Conservation (phyloP, 2,888 invertebrate genomes). For the Drosophila formosana region DNA sequence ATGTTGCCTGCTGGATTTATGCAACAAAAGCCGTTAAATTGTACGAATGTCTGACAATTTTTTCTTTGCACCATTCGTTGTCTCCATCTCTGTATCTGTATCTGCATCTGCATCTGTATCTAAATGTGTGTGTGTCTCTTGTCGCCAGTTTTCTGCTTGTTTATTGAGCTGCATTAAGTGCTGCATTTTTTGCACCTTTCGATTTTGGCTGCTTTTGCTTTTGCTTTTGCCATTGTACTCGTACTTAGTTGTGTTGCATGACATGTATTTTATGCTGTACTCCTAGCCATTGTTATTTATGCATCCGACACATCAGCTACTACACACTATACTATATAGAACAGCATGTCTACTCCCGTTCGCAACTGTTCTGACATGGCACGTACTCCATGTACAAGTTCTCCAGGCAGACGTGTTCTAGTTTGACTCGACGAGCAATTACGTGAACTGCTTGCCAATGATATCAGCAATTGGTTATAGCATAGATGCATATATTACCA, state of each 20-base stretch:
- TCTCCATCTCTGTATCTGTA: conserved; percentile 33
- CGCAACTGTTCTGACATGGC: conserved; percentile 52
- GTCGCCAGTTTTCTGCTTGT: conserved; percentile 63
- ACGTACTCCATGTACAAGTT: conserved; percentile 59
- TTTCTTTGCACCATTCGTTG: conserved; percentile 47
- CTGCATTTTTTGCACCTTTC: conserved; percentile 55
- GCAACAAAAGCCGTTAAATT: conserved; percentile 80
- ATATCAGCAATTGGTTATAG: conserved; percentile 36
- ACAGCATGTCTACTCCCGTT: conserved; percentile 59
- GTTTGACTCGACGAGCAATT: conserved; percentile 64
- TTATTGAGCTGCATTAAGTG: conserved; percentile 70
- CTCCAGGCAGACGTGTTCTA: conserved; percentile 69
- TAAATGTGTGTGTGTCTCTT: conserved; percentile 29
- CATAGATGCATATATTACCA: conserved; percentile 51
- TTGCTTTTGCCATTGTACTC: conserved; percentile 43
- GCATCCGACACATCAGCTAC: conserved; percentile 41
- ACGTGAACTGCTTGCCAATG: conserved; percentile 69
- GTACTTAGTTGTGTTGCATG: conserved; percentile 4
- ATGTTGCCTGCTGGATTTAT: conserved; percentile 75
- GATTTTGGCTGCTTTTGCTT: conserved; percentile 51
- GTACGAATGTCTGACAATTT: conserved; percentile 67
- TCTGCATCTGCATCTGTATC: conserved; percentile 21
- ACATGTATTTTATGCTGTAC: conserved; percentile 15
- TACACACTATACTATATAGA: conserved; percentile 53
- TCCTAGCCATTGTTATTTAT: conserved; percentile 57